phyloP scores from a whole-genome alignment of 2,113 vertebrate species.

The Patagioenas fasciata region DNA sequence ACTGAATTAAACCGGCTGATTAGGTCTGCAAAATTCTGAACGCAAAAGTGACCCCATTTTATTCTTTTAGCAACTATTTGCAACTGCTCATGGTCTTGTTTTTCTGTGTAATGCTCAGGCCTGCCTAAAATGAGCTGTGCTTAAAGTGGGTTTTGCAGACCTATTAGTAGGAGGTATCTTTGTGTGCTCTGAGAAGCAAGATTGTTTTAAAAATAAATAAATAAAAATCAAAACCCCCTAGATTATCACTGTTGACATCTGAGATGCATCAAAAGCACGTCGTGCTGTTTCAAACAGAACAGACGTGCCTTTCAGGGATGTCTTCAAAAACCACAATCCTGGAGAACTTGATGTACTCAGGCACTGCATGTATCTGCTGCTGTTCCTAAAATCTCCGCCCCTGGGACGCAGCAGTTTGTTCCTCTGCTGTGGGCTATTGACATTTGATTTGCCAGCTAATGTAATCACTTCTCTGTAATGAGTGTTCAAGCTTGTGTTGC shows the following conservation, averaged over 20 bases:
- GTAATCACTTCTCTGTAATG: not conserved
- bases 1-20: not conserved
- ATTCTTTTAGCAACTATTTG: not conserved
- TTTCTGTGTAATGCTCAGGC: not conserved
- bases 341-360: not conserved
- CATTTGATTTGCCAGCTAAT: conserved; percentile 3
- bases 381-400: conserved; percentile 5
- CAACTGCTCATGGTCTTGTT: not conserved
- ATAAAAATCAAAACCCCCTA: not conserved
- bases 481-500: not conserved
- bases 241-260: not conserved
- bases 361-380: conserved; percentile 10
- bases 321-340: not conserved
- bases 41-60: not conserved
- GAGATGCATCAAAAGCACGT: not conserved
- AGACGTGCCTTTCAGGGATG: not conserved
- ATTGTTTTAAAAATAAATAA: not conserved
- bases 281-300: not conserved
- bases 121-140: not conserved
- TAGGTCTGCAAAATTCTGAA: not conserved
- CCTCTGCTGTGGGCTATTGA: not conserved
- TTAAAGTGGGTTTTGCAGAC: not conserved
- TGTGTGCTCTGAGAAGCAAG: not conserved
- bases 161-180: not conserved
- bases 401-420: not conserved